These are phyloP conservation scores for Neodiprion pinetum DNA, from an alignment of 1,140 invertebrate genomes.

Conservation along the genomic window DNA sequence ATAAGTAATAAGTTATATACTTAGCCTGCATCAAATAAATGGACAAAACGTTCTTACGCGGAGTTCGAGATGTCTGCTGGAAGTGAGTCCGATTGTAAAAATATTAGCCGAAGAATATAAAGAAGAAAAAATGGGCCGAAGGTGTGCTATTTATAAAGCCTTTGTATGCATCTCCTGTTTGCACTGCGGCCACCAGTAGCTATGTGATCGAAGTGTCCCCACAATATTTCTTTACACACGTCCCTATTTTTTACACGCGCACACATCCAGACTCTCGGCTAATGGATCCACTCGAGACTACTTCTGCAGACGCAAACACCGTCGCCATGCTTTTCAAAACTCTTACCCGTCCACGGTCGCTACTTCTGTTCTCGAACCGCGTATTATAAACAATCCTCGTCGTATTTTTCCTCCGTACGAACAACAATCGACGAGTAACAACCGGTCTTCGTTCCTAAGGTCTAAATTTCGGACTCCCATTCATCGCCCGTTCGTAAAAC, in stretches of 20 bases:
- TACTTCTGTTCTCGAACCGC: constrained; percentile 3
- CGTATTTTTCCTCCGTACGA: no score
- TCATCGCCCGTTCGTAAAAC: no score
- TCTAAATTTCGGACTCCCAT: no score
- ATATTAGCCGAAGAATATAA: no score
- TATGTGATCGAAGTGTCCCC: constrained; percentile 53
- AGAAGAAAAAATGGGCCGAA: no score
- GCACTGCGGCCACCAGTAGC: constrained; percentile 54
- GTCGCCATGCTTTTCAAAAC: constrained; percentile 57
- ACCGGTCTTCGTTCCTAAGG: no score
- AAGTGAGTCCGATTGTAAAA: neutral
- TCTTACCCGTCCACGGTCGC: neutral
- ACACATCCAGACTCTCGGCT: constrained; percentile 40
- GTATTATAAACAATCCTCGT: neutral
- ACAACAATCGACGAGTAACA: no score
- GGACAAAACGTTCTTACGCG: neutral
- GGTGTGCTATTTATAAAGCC: constrained; percentile 45
- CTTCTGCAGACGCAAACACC: constrained; percentile 55
- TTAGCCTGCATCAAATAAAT: no score
- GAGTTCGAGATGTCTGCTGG: neutral
- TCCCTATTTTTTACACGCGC: constrained; percentile 39
- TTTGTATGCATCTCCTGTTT: constrained; percentile 45
- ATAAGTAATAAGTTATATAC: no score
- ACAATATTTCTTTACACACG: constrained; percentile 57
- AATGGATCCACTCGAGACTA: constrained; percentile 60